These are phyloP conservation scores for Drosophila ezoana DNA, from an alignment of 2,888 invertebrate species.

Conservation along the genomic window DNA sequence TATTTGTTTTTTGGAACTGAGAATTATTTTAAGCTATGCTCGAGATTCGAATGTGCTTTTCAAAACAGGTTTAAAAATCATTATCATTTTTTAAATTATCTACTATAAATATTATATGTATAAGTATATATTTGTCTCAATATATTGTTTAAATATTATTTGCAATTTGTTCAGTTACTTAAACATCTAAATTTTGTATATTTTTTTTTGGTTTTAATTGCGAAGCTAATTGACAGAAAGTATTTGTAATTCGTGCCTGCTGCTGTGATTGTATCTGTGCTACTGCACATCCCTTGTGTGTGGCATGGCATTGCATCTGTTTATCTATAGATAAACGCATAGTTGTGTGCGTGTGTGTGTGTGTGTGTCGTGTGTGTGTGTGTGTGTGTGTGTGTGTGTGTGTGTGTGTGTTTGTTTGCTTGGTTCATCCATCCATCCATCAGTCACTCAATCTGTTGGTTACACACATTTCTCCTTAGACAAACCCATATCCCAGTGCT, in stretches of 20 bases:
- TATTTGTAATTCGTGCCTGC: constrained; percentile 26
- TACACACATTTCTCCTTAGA: constrained; percentile 69
- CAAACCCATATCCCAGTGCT: constrained; percentile 43
- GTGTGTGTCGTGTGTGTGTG: constrained; percentile 36
- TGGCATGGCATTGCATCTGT: constrained; percentile 26
- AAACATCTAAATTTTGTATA: neutral
- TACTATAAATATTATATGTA: too few relatives aligned
- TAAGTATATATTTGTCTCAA: too few relatives aligned
- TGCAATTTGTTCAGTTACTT: neutral
- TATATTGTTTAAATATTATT: neutral
- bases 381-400: constrained; percentile 5
- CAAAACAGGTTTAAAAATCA: too few relatives aligned
- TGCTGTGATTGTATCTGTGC: constrained; percentile 28
- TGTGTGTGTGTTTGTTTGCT: constrained; percentile 46
- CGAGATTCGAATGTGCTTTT: too few relatives aligned
- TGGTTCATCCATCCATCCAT: constrained; percentile 51
- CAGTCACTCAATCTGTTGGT: constrained; percentile 70
- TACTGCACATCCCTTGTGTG: constrained; percentile 46
- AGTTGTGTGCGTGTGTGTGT: constrained; percentile 11
- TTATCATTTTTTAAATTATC: too few relatives aligned
- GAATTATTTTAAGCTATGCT: too few relatives aligned
- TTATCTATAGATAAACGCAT: constrained; percentile 49
- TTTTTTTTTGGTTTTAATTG: constrained; percentile 3
- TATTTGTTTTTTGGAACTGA: too few relatives aligned
- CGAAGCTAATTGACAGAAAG: constrained; percentile 10